Evolutionary conservation across 2,888 invertebrate genomes (phyloP), one percentile per base, ranked within the genome.

Genomic region (Eueremaeus valkanovi): DNA sequence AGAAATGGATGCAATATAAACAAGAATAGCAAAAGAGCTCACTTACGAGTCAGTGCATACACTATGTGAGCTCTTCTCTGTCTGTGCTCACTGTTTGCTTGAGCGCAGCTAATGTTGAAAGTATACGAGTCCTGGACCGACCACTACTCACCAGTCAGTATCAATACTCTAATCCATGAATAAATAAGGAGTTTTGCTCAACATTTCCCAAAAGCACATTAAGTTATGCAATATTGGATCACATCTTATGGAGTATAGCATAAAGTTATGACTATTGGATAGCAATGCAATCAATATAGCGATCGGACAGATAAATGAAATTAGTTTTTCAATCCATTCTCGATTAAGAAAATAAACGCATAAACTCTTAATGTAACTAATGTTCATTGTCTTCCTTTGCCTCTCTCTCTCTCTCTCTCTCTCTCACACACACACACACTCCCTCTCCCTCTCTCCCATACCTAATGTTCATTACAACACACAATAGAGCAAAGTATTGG

Each of bases 161-260:
- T 36, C 36, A 66, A n/a, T 66, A 21, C 31, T 33, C 16, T 66
- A 27, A 55, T 61, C 16, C n/a, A 66, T 66, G 66, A 66, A 66
- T 66, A 66, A 66, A 36, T 66, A 66, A 66, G n/a, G n/a, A 66
- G 33, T 66, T n/a, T 66, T 36, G 18, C 8, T n/a, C 21, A 40
- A 66, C n/a, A n/a, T 33, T 21, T 33, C 66, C 33, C 63, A 31
- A 2, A 63, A 21, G 33, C 36, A 40, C 66, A 66, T 36, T 33
- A 66, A 36, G 66, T 66, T 66, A 66, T 66, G 66, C 66, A 66
- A 66, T 66, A 29, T 36, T 55, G 9, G n/a, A 55, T 66, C 36
- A 66, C 36, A 66, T 36, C n/a, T 36, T n/a, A 36, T 66, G 36
- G 3, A 58, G 16, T n/a, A n/a, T n/a, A n/a, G n/a, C n/a, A n/a